These are phyloP conservation scores for Caerostris extrusa DNA, from an alignment of 1,140 invertebrate species.

Conservation along the genomic window DNA sequence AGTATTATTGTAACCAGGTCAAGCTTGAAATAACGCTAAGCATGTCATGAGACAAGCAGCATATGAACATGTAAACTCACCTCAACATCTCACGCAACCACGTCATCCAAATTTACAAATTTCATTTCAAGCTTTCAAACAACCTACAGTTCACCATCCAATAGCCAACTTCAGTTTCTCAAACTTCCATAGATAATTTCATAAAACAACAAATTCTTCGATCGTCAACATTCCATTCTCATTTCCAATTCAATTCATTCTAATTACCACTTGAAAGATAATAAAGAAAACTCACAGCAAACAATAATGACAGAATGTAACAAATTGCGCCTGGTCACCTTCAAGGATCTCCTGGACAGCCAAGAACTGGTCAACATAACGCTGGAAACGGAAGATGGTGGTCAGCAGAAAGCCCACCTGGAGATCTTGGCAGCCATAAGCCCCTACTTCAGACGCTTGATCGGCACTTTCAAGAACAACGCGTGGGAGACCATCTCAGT, in stretches of 20 bases:
- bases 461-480: constrained; percentile 83
- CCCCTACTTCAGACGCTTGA: constrained; percentile 87
- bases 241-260: no score
- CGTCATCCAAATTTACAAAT: background rate
- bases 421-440: constrained; percentile 86
- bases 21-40: no score
- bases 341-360: constrained; percentile 45
- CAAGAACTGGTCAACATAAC: constrained; percentile 56
- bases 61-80: background rate
- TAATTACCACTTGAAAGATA: no score
- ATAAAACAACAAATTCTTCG: no score
- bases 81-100: background rate
- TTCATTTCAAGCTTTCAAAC: background rate
- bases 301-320: background rate
- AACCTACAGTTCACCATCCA: background rate
- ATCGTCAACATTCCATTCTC: no score
- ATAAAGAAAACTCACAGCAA: background rate
- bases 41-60: no score
- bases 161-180: background rate
- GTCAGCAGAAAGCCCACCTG: constrained; percentile 85
- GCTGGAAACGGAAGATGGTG: constrained; percentile 83
- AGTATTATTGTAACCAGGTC: no score
- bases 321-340: background rate
- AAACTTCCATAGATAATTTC: no score
- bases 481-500: constrained; percentile 80